These are phyloP conservation scores for Calyptomena viridis DNA, from an alignment of 2,113 vertebrate genomes.

Conservation along the genomic window DNA sequence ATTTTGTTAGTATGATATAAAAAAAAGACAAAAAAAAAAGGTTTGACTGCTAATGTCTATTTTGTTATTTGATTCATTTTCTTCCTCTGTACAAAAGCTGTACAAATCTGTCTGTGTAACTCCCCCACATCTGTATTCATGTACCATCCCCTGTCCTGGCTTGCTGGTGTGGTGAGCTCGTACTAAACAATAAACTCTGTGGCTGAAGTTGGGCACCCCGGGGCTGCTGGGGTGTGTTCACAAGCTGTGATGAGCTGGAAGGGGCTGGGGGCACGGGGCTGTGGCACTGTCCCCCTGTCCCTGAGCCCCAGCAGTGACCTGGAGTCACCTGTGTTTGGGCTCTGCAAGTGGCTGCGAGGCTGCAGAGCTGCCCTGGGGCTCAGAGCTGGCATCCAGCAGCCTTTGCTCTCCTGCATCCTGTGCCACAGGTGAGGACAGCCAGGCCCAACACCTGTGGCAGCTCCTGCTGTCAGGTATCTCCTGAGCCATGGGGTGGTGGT, in stretches of 20 bases:
- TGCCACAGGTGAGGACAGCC: neutral
- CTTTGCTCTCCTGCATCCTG: neutral
- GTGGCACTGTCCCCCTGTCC: neutral
- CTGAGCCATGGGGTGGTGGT: neutral
- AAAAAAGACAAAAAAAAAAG: neutral
- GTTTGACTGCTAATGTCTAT: constrained; percentile 64
- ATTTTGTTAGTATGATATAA: constrained; percentile 66
- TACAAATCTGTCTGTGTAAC: constrained; percentile 67
- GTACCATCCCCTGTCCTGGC: constrained; percentile 52
- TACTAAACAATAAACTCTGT: constrained; percentile 78
- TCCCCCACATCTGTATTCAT: constrained; percentile 39
- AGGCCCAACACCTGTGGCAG: too few species aligned
- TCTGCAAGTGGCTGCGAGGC: neutral
- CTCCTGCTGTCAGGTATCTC: fast-evolving
- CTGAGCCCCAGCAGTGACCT: neutral
- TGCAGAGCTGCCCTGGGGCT: neutral
- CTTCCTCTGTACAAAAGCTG: constrained; percentile 64
- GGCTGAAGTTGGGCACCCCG: constrained; percentile 46
- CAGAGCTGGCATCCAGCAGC: neutral
- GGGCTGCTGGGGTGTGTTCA: neutral
- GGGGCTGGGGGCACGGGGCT: neutral
- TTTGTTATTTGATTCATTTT: constrained; percentile 61
- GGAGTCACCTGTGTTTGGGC: neutral
- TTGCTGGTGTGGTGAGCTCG: constrained; percentile 74
- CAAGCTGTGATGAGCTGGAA: fast-evolving